Evolutionary conservation across 2,113 vertebrate species (phyloP).

Genomic region (Thamnaconus septentrionalis): DNA sequence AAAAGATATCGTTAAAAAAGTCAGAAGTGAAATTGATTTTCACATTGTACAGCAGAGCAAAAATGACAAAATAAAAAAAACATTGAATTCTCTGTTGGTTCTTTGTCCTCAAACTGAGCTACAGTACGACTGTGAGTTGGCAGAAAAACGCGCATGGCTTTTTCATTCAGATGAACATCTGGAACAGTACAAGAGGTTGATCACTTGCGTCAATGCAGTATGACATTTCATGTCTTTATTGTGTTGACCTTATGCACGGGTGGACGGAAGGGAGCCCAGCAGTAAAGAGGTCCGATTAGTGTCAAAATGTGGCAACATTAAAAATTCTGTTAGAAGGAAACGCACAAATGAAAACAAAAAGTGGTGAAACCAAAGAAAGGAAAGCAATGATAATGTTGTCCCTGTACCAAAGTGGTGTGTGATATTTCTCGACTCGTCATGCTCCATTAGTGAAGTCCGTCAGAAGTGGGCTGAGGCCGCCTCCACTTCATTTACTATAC

Average conservation of each 20-base stretch:
- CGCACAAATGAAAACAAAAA: conserved; percentile 15
- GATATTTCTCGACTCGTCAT: conserved; percentile 52
- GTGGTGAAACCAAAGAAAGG: conserved; percentile 17
- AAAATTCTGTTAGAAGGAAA: conserved; percentile 31
- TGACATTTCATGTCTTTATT: conserved; percentile 23
- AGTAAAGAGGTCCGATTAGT: conserved; percentile 20
- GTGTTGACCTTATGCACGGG: conserved; percentile 19
- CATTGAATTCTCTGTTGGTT: conserved; percentile 49
- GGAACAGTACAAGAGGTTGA: conserved; percentile 22
- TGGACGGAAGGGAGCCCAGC: conserved; percentile 3
- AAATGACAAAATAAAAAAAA: conserved; percentile 9
- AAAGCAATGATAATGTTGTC: conserved; percentile 23
- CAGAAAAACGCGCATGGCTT: conserved; percentile 71
- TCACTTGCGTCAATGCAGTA: conserved; percentile 17
- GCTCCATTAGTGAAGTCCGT: conserved; percentile 68
- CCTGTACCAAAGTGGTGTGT: conserved; percentile 44
- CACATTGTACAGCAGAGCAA: conserved; percentile 25
- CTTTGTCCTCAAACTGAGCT: conserved; percentile 42
- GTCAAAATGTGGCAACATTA: conserved; percentile 25
- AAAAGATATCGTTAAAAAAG: conserved; percentile 24
- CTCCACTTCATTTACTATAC: conserved; percentile 35
- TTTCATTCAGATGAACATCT: conserved; percentile 54
- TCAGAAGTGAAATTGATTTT: conserved; percentile 56
- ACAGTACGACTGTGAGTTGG: conserved; percentile 65
- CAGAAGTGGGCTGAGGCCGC: conserved; percentile 15